Evolutionary conservation across 2,797 vertebrate species (phyloP).

Genomic region (Neosilurus hyrtlii): DNA sequence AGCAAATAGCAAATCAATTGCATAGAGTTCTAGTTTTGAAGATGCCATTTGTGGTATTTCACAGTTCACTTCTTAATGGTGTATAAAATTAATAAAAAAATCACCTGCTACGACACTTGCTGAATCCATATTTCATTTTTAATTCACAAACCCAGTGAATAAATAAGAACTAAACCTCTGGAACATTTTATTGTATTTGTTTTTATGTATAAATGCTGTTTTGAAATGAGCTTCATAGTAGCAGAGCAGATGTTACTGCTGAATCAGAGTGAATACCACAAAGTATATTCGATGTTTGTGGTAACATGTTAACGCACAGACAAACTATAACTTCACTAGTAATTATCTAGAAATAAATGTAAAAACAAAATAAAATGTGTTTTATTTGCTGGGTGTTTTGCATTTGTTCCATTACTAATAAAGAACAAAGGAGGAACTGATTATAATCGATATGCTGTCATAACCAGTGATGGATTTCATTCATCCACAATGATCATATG

Average conservation of each 20-base stretch:
- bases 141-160: slow-evolving; percentile 14
- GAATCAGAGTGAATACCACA: slow-evolving; percentile 22
- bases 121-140: not conserved
- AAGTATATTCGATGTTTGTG: not conserved
- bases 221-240: not conserved
- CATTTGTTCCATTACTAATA: slow-evolving; percentile 29
- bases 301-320: slow-evolving; percentile 8
- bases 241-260: slow-evolving; percentile 1
- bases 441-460: slow-evolving; percentile 71
- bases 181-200: slow-evolving; percentile 7
- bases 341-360: slow-evolving; percentile 11
- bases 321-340: slow-evolving; percentile 7
- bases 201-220: not conserved
- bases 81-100: not conserved
- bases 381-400: slow-evolving; percentile 12
- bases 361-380: not conserved
- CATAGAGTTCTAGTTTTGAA: slow-evolving; percentile 41
- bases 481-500: slow-evolving; percentile 77
- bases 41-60: slow-evolving; percentile 13
- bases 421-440: slow-evolving; percentile 22
- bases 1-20: slow-evolving; percentile 46
- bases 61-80: slow-evolving; percentile 25
- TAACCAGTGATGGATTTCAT: slow-evolving; percentile 76
- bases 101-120: not conserved
- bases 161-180: slow-evolving; percentile 12